Base-by-base conservation (phyloP, 2,113 vertebrate genomes). In the Prolemur simus region DNA sequence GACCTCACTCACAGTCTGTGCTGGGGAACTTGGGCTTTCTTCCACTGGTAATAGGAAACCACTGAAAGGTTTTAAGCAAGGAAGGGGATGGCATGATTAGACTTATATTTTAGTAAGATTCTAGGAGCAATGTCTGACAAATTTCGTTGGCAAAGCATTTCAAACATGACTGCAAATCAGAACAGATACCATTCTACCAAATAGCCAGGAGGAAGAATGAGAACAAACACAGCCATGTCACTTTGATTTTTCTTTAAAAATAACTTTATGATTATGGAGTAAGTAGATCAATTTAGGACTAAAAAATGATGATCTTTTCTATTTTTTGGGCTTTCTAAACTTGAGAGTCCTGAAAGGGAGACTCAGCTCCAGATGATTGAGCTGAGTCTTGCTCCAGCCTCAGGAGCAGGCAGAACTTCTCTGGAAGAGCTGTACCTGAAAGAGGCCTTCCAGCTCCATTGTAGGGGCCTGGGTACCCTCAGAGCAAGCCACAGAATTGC, bases 361-460 rank as follows among this genome's bases (percentile, higher is more conserved):
- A 37, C 37, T 23, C 56, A 39, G 42, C 8, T 49, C 21, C 20
- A 27, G 21, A 25, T 42, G 69, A 12, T 12, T 29, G 8, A 56
- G 21, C 49, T 2, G 23, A 11, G 6, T 8, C 45, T 74, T 66
- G 29, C 11, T 49, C 9, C 0, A 0, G 15, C n/a, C 47, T 29
- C 5, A 0, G 7, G 32, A 69, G 34, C 5, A 17, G 15, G 63
- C 32, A 73, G 56, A 23, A 23, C 25, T 32, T 1, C 34, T 18
- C 52, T 10, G 7, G 58, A 81, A 34, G 64, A 6, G 7, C 12
- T 66, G 8, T 15, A 10, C 34, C 29, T 63, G 27, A 1, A 68
- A 25, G 29, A 71, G 76, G 1, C 5, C 21, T 23, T 20, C 20
- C 29, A 5, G 39, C 20, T 69, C 42, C 0, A 1, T 7, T 54